A percentile compares a stretch with the other conserved stretches of the same genome.
Evolutionary conservation across 2,797 vertebrate species (phyloP).

Genomic region (Falco berigora): DNA sequence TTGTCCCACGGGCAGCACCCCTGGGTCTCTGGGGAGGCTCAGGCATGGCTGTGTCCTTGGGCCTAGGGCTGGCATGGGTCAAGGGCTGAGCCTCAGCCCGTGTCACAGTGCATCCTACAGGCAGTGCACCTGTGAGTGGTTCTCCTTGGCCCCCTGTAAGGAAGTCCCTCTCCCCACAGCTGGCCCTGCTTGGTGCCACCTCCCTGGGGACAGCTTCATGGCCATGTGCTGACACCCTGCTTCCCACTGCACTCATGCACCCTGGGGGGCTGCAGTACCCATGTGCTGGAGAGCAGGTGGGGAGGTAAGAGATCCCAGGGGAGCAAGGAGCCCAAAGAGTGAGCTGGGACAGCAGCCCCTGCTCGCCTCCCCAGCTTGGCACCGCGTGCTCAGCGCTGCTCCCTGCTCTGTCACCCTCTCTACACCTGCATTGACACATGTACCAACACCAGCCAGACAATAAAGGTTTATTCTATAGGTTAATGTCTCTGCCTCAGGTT

Average conservation of each 20-base stretch:
- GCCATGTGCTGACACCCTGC: neutral
- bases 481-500: neutral
- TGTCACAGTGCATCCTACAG: neutral
- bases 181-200: neutral
- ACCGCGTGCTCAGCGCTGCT: neutral
- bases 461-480: slow-evolving; percentile 42
- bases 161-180: neutral
- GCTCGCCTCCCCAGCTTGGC: neutral
- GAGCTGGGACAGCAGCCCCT: neutral
- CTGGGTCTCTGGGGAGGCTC: neutral
- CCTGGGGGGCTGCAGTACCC: neutral
- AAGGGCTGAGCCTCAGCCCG: neutral
- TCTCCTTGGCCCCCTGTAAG: neutral
- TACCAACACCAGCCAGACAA: slow-evolving; percentile 53
- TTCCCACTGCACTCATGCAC: neutral
- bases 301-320: neutral
- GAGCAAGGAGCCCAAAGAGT: neutral
- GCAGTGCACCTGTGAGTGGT: neutral
- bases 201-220: neutral
- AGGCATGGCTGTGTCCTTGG: rapidly evolving
- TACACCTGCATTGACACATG: neutral
- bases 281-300: neutral
- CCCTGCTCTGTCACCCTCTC: neutral
- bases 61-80: rapidly evolving
- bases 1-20: neutral